Conservation (phyloP, 2,888 invertebrate species). For the Caenorhabditis sinica region DNA sequence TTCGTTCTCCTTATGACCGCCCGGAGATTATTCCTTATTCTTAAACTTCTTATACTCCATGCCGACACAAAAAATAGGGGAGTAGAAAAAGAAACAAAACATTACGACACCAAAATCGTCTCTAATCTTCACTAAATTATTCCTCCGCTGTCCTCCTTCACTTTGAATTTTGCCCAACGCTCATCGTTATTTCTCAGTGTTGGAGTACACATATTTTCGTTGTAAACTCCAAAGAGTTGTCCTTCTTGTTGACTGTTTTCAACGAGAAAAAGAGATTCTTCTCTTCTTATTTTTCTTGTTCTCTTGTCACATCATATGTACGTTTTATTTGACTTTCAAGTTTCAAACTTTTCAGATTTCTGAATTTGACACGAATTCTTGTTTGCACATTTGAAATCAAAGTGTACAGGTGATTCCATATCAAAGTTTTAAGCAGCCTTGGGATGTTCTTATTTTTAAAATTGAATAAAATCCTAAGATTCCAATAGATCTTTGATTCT, state of each 20-base stretch:
- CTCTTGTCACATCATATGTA: slow-evolving; percentile 1
- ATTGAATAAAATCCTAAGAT: no score
- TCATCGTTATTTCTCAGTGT: neutral
- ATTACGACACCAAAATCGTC: slow-evolving; percentile 16
- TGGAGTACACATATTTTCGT: neutral
- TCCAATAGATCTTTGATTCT: no score
- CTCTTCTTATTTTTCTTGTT: neutral
- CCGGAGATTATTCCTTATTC: slow-evolving; percentile 35
- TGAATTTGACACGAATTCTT: neutral
- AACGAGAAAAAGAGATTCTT: neutral
- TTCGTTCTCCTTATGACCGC: slow-evolving; percentile 21
- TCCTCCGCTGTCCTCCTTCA: neutral
- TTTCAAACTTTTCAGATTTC: neutral
- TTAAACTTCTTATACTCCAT: no score
- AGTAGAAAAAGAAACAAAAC: neutral
- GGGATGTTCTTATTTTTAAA: no score
- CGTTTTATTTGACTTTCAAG: slow-evolving; percentile 25
- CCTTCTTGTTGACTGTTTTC: slow-evolving; percentile 38
- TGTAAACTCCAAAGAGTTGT: slow-evolving; percentile 23
- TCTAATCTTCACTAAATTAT: slow-evolving; percentile 38
- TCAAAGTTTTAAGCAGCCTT: neutral
- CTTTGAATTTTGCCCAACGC: slow-evolving; percentile 3
- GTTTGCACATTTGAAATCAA: neutral
- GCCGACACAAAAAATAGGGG: neutral
- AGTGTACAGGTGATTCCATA: neutral